Base-by-base conservation (phyloP, 2,113 vertebrate species). In the Poeciliopsis turrubarensis region DNA sequence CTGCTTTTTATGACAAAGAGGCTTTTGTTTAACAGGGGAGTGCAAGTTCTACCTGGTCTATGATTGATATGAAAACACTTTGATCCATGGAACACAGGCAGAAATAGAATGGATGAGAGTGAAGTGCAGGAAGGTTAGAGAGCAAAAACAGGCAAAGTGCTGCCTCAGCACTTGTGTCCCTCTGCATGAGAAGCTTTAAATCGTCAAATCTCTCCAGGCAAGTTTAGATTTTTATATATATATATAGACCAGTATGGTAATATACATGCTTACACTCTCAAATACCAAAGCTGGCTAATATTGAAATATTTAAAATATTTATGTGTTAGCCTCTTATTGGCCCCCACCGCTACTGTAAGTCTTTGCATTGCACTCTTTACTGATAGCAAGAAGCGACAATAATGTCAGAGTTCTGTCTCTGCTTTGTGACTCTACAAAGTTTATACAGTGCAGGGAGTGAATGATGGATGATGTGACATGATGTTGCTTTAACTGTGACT, bases 121-220 rank as follows among this genome's bases (percentile, higher is more conserved):
- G 68, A 86, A 76, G 75, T 73, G 68, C n/a, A 37, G 63, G 26
- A 67, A 31, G 32, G 75, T 32, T 66, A 61, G 70, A 66, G 61
- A 81, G 74, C 37, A 69, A 67, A 82, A 75, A 82, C 70, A 57
- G 70, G 64, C n/a, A 64, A 87, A 90, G 37, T 86, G 91, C 84
- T 84, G 77, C n/a, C 79, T 94, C 93, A 93, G 92, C 93, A 91
- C 85, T 88, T 60, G 34, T 66, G 62, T 83, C 87, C 81, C 72
- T n/a, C 65, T 63, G 76, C 89, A 72, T 69, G 66, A 74, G 65
- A 37, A n/a, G 65, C 85, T 89, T 88, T 90, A 91, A 90, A 93
- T 89, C 83, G 88, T 83, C 68, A 9, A 64, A 73, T 70, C 82
- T 68, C 88, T 89, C 84, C 83, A 89, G 83, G 89, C 85, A 82